Percentiles rank a stretch among this genome's conserved stretches.
Evolutionary conservation across 2,888 invertebrate genomes (phyloP).

Genomic region (Gibbula magus): DNA sequence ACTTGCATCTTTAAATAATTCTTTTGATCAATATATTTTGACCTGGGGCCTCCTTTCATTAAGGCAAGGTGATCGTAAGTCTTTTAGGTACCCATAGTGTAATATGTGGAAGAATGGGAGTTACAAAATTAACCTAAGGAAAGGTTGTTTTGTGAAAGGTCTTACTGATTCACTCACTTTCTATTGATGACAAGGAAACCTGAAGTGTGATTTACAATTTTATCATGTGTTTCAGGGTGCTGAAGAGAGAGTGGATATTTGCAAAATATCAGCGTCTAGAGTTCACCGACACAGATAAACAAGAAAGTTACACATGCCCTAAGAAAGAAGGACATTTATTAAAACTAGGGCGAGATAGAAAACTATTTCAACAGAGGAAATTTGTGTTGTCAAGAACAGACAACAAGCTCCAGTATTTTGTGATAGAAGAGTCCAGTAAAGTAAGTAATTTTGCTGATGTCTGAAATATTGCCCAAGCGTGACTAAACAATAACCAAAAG

Average conservation of each 20-base stretch:
- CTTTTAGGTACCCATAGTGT: no score
- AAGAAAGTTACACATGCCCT: slow-evolving; percentile 81
- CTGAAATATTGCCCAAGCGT: no score
- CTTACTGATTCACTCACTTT: no score
- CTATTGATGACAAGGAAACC: no score
- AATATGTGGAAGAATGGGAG: no score
- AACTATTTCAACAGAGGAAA: slow-evolving; percentile 87
- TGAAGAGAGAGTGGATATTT: slow-evolving; percentile 92
- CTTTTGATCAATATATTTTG: no score
- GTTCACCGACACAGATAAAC: slow-evolving; percentile 87
- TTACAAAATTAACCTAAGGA: no score
- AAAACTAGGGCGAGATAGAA: slow-evolving; percentile 92
- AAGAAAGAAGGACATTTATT: slow-evolving; percentile 88
- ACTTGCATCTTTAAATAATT: no score
- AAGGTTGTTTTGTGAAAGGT: no score
- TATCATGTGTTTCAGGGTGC: slow-evolving; percentile 80
- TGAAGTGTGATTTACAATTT: slow-evolving; percentile 19
- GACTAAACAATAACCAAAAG: no score
- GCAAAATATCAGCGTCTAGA: slow-evolving; percentile 93
- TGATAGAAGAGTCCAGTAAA: slow-evolving; percentile 3
- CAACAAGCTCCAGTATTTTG: slow-evolving; percentile 80
- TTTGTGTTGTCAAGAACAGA: slow-evolving; percentile 88
- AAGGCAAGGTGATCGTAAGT: no score
- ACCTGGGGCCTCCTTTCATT: no score
- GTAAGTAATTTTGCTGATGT: neutral